Conservation (phyloP, 1,140 invertebrate species). For the Drosophila santomea region DNA sequence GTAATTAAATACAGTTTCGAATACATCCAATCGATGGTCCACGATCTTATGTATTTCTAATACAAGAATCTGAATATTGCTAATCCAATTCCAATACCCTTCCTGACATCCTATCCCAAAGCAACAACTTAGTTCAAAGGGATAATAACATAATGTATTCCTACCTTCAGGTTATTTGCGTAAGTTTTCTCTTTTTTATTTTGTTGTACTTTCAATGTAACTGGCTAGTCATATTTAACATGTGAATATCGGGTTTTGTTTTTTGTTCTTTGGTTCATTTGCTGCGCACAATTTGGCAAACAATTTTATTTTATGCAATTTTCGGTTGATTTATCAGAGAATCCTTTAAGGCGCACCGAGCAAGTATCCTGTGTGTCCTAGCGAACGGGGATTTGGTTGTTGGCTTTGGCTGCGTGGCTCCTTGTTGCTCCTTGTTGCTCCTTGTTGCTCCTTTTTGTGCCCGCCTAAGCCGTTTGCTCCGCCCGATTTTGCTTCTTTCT, state of each 20-base stretch:
- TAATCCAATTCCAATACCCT: neutral
- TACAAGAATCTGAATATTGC: neutral
- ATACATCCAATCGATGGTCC: too few relatives aligned
- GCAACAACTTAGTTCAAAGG: neutral
- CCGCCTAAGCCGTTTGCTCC: conserved; percentile 23
- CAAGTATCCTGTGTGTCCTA: conserved; percentile 39
- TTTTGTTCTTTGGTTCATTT: neutral
- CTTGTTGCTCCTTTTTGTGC: conserved; percentile 12
- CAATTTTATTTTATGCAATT: conserved; percentile 59
- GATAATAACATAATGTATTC: neutral
- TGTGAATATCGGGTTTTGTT: neutral
- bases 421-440: conserved; percentile 13
- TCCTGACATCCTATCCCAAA: neutral
- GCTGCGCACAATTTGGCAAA: conserved; percentile 51
- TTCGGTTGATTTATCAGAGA: conserved; percentile 49
- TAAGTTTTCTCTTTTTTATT: neutral
- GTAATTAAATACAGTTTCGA: too few relatives aligned
- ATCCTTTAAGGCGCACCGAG: conserved; percentile 23
- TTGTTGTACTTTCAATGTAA: conserved; percentile 9
- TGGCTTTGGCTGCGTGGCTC: neutral
- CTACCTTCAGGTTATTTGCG: conserved; percentile 22
- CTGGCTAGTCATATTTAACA: conserved; percentile 15
- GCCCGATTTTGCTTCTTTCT: conserved; percentile 15
- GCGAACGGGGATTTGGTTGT: conserved; percentile 26
- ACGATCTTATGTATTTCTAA: too few relatives aligned